Conservation (phyloP, 2,888 invertebrate species). For the Orthosia gothica region DNA sequence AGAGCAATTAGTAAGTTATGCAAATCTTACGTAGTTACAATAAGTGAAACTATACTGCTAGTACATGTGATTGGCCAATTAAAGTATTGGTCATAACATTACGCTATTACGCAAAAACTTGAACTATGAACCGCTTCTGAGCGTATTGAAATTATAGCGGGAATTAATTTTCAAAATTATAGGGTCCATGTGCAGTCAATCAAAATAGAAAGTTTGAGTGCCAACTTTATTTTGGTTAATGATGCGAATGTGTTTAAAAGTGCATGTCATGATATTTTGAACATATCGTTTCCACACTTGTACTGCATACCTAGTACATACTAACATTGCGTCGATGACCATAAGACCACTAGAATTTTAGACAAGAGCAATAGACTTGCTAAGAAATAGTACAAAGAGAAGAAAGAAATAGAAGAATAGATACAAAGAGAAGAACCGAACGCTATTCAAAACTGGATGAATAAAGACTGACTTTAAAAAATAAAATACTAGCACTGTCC, state of each 20-base stretch:
- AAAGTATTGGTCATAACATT: conserved; percentile 76
- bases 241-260: conserved; percentile 23
- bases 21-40: conserved; percentile 63
- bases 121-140: conserved; percentile 82
- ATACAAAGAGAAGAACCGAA: too few species aligned
- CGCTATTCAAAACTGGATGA: background rate
- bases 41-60: conserved; percentile 68
- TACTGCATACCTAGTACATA: too few species aligned
- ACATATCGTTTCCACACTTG: background rate
- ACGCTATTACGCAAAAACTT: conserved; percentile 75
- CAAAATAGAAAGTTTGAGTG: conserved; percentile 77
- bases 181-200: conserved; percentile 74
- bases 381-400: too few species aligned
- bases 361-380: too few species aligned
- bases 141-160: conserved; percentile 74
- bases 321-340: too few species aligned
- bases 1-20: conserved; percentile 65
- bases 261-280: background rate
- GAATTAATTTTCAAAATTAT: conserved; percentile 80
- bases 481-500: background rate
- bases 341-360: background rate
- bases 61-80: conserved; percentile 74
- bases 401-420: too few species aligned
- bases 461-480: too few species aligned
- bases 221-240: conserved; percentile 58